Evolutionary conservation across 2,113 vertebrate species (phyloP), one percentile per base, ranked within the genome.

Genomic region (Mungos mungo): DNA sequence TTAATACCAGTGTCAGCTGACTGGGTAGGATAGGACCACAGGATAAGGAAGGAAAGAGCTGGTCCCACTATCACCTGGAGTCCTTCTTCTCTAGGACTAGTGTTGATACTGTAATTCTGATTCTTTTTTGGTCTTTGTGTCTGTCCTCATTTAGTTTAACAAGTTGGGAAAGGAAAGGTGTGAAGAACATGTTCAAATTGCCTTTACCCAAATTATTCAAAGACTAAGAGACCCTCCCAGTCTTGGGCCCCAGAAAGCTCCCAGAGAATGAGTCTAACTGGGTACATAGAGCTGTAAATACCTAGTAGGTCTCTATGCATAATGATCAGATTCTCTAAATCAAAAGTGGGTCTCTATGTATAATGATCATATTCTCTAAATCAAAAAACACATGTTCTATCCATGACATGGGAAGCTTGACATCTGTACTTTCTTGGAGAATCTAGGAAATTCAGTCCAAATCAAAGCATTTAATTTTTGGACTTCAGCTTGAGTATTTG

Each of bases 381-480:
- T 5, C 14, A 29, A 27, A 69, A 90, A 88, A 10, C 4, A 57
- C 8, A 11, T 16, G 7, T 52, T 76, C 4, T 50, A 82, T 60
- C 0, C 3, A 54, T 45, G 66, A 85, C 0, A 23, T 50, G 23
- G 8, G 38, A 84, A 31, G 76, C 47, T 69, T 63, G 16, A 87
- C 74, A 76, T 69, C 2, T 80, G 18, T 7, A 2, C 9, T 92
- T 92, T 97, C 50, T 74, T 86, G 18, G 63, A 90, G 90, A 96
- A 94, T 57, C 2, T 21, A 77, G 33, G 45, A 84, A 88, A 92
- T 68, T 33, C 10, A 79, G 21, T 57, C 21, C 7, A 84, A 90
- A 92, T 69, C 0, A 35, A 93, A 7, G 19, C 1, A 86, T 86
- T 93, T 93, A 66, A 47, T 74, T 96, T 95, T 87, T 45, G 33